Evolutionary conservation across 1,140 invertebrate species (phyloP).

Genomic region (Rhizoglyphus robini): DNA sequence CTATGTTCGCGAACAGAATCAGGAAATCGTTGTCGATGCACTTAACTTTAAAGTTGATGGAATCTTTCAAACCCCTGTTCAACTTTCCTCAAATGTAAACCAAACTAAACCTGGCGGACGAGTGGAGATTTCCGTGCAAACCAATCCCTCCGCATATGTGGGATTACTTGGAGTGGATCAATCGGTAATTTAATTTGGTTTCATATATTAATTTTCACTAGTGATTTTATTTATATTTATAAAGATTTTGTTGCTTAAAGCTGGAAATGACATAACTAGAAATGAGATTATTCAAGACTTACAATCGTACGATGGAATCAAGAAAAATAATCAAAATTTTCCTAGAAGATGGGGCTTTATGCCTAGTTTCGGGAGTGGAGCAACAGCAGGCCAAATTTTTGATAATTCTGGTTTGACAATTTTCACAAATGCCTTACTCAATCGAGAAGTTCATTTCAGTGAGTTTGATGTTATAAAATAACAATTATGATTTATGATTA

Average conservation of each 20-base stretch:
- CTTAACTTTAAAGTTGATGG: conserved; percentile 62
- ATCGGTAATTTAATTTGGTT: conserved; percentile 56
- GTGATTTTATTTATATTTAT: too few relatives aligned
- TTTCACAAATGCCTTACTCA: conserved; percentile 51
- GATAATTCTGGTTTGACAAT: conserved; percentile 62
- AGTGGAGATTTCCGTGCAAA: conserved; percentile 54
- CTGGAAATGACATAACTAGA: conserved; percentile 45
- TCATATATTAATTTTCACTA: too few relatives aligned
- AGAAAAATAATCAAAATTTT: too few relatives aligned
- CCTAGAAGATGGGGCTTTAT: too few relatives aligned
- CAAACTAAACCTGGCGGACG: conserved; percentile 53
- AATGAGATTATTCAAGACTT: conserved; percentile 44
- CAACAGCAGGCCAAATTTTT: conserved; percentile 47
- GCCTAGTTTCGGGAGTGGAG: too few relatives aligned
- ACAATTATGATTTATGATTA: too few relatives aligned
- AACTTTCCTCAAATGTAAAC: conserved; percentile 41
- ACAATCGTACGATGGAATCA: conserved; percentile 45
- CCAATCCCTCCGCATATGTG: conserved; percentile 70
- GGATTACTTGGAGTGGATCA: conserved; percentile 75
- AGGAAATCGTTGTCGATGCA: conserved; percentile 68
- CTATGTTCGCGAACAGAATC: conserved; percentile 43
- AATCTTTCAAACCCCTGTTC: conserved; percentile 56
- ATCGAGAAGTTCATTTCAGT: conserved; percentile 28
- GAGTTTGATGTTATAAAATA: too few relatives aligned
- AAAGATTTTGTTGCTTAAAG: too few relatives aligned